Base-by-base conservation (phyloP, 2,797 vertebrate genomes). In the Argentina silus region DNA sequence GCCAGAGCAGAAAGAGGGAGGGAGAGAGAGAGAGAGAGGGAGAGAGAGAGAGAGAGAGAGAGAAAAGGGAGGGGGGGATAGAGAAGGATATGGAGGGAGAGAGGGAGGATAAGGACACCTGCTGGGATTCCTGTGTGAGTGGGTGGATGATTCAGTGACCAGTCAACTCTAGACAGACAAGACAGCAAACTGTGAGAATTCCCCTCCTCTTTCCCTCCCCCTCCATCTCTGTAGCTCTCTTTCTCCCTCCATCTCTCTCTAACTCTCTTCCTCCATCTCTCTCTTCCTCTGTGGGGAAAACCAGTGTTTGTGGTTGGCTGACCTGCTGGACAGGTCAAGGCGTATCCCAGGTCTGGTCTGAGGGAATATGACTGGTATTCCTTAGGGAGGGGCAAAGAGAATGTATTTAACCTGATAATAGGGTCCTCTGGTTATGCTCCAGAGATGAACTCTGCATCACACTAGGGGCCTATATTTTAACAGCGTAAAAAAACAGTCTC, bases 171-270 rank as follows among this genome's bases (percentile, higher is more conserved):
- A 76, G 70, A 69, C 72, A 76, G 83, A 79, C 79, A 76, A 71
- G 55, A 75, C 77, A 72, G 75, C 59, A 74, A 77, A 83, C 80
- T 82, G 75, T 80, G 74, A 82, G 83, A 87, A 84, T 72, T 78
- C 75, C 81, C 78, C 82, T 78, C 76, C 62, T 78, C 62, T 36
- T 36, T 36, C 27, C 27, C 27, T 5, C 57, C 21, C 10, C 57
- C 55, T n/a, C 51, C 10, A 15, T 51, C 11, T 51, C 17, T 9
- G 7, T 56, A n/a, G n/a, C 53, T n/a, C n/a, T 17, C 53, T 55
- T 8, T 56, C 53, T 9, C 12, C 19, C 15, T 56, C 53, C 21
- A 9, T 21, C 1, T 53, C 48, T 51, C 51, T 51, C 12, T 27
- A 15, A 5, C 60, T 14, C 14, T 62, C 3, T 43, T 8, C 14